Evolutionary conservation across 2,888 invertebrate genomes (phyloP), one percentile per base, ranked within the genome.

Genomic region (Steinernema hermaphroditum): DNA sequence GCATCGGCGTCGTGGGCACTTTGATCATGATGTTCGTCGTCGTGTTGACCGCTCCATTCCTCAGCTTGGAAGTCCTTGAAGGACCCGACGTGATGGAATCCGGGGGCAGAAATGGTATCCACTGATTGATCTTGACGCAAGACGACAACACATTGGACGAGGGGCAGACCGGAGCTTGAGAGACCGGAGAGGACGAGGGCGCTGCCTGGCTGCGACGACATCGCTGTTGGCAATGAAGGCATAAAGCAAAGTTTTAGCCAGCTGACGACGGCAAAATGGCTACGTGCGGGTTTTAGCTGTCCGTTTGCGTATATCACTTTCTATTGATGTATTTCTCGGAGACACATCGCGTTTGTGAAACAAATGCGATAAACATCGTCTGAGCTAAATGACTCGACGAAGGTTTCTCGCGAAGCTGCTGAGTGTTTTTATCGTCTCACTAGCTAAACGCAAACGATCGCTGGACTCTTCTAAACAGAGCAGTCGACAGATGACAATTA

Each of bases 11-110:
- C 68, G 0, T 29, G 37, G 1, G 14, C 27, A 50, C 72, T 74
- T 50, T 75, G 76, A 14, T 75, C 73, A 22, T 71, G 71, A 27
- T 78, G 32, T 12, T 62, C 62, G 12, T 69, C 80, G 22, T 73
- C 81, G 68, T 80, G 81, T 49, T 80, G 79, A 24, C 81, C 81
- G 54, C 74, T 74, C 81, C 81, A 82, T 24, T 76, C 75, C 69
- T 82, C 80, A 1, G 74, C 80, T 54, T 80, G 76, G 70, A 82
- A 82, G 14, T 76, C 74, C 46, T 68, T 79, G 16, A 71, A 46
- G 2, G 75, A 77, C 46, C 54, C 73, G 37, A 79, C 78, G 70
- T 80, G 80, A 54, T 79, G 79, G 71, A 79, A 75, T 8, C 69
- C 70, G 22, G 76, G 16, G 24, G 74, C 68, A 4, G 74, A 71